Evolutionary conservation across 2,113 vertebrate species (phyloP), one percentile per base, ranked within the genome.

Genomic region (Xiphophorus hellerii): DNA sequence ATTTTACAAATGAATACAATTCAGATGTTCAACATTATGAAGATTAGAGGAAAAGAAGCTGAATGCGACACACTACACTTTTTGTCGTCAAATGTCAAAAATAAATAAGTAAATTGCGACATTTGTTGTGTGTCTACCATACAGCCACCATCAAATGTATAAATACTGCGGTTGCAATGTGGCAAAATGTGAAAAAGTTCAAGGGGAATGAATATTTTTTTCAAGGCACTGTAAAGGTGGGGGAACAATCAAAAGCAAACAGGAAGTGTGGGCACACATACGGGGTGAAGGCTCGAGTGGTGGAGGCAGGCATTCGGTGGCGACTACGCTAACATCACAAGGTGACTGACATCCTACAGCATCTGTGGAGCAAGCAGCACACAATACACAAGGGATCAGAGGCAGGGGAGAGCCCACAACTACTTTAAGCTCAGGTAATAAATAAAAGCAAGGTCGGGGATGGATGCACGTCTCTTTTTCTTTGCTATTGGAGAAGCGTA

Each of bases 311-410:
- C 3, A 35, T 81, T 74, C 22, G 48, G 85, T 82, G 84, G 71
- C 8, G 2, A 68, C 69, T 85, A 87, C 0, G 54, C 82, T 86
- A 88, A 79, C 74, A 82, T 87, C 82, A 89, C 86, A 30, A 76
- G 62, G 71, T 84, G 84, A 82, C 69, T 35, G 15, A 68, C 74
- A 51, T 84, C 79, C 71, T 85, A 90, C 71, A 79, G 84, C 81
- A 71, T 87, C 80, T 74, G 84, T 88, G 88, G 81, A 85, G 85
- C 79, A 90, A 89, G 88, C 85, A 79, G 90, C 88, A 78, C 78
- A 93, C 83, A 78, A 85, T 33, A 92, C 84, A 84, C 86, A 82
- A 22, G 69, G 86, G 84, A 70, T 64, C 74, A 61, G 73, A 61
- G 35, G 58, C 44, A 69, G 58, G 66, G 31, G 44, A 71, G 75